Evolutionary conservation across 2,797 vertebrate species (phyloP).

Genomic region (Rhabdomys pumilio): DNA sequence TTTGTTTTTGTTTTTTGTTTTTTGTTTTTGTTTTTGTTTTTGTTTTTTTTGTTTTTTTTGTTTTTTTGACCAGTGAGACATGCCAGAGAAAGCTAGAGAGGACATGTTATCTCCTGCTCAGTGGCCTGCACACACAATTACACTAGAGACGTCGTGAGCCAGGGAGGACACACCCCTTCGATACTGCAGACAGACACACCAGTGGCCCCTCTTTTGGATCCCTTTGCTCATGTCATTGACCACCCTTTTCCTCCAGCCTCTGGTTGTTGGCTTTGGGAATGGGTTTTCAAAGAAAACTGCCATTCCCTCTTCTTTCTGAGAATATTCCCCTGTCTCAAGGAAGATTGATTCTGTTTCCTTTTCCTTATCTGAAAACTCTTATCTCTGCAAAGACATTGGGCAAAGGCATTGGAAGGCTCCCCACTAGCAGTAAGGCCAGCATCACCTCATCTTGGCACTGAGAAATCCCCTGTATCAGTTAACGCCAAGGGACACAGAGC

Average conservation of each 20-base stretch:
- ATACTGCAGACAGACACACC: background rate
- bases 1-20: no score
- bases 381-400: background rate
- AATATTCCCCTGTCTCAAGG: background rate
- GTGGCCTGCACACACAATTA: background rate
- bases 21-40: no score
- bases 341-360: slow-evolving; percentile 37
- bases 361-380: slow-evolving; percentile 10
- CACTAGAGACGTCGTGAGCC: background rate
- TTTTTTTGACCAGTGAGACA: background rate
- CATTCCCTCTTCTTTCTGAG: slow-evolving; percentile 36
- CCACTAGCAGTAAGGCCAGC: background rate
- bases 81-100: background rate
- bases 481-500: slow-evolving; percentile 3
- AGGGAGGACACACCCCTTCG: background rate
- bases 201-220: background rate
- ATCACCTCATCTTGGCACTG: background rate
- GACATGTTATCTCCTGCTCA: background rate
- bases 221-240: background rate
- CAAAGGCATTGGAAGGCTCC: background rate
- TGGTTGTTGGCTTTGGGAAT: background rate
- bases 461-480: slow-evolving; percentile 62
- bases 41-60: no score
- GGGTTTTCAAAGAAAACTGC: background rate
- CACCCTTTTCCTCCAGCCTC: background rate